Percentiles rank a stretch among this genome's conserved stretches.
These are phyloP conservation scores for Phoronis australis DNA, from an alignment of 2,888 invertebrate species.

Conservation along the genomic window DNA sequence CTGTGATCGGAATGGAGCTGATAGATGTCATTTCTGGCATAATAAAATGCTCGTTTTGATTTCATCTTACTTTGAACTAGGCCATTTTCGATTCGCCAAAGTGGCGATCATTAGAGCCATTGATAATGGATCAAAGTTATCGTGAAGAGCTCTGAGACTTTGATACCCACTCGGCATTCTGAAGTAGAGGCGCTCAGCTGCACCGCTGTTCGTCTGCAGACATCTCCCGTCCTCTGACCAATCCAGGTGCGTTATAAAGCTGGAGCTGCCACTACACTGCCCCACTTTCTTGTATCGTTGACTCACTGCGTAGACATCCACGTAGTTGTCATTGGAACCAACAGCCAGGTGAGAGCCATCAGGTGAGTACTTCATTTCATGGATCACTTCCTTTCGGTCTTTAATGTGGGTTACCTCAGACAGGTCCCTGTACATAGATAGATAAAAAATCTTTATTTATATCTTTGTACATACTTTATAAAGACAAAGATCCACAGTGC, in stretches of 20 bases:
- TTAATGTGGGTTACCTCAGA: constrained; percentile 45
- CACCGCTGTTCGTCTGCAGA: constrained; percentile 53
- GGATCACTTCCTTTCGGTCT: constrained; percentile 52
- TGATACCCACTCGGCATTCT: constrained; percentile 45
- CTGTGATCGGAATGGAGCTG: too few relatives aligned
- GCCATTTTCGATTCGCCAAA: too few relatives aligned
- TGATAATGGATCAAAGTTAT: too few relatives aligned
- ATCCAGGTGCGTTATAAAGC: constrained; percentile 55
- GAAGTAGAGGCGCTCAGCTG: constrained; percentile 50
- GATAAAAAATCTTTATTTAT: too few relatives aligned
- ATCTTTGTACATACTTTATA: too few relatives aligned
- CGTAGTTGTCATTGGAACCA: constrained; percentile 54
- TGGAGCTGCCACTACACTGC: constrained; percentile 50
- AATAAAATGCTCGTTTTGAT: too few relatives aligned
- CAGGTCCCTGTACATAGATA: constrained; percentile 40
- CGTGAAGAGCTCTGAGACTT: too few relatives aligned
- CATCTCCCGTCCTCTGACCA: constrained; percentile 53
- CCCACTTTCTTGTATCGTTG: constrained; percentile 48
- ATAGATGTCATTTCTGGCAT: too few relatives aligned
- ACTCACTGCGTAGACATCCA: constrained; percentile 51
- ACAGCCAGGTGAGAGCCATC: constrained; percentile 53
- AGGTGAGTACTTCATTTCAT: constrained; percentile 54
- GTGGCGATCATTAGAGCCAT: too few relatives aligned
- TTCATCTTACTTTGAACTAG: too few relatives aligned
- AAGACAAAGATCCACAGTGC: too few relatives aligned